phyloP scores from a whole-genome alignment of 2,888 invertebrate species.

The Metacarcinus magister region DNA sequence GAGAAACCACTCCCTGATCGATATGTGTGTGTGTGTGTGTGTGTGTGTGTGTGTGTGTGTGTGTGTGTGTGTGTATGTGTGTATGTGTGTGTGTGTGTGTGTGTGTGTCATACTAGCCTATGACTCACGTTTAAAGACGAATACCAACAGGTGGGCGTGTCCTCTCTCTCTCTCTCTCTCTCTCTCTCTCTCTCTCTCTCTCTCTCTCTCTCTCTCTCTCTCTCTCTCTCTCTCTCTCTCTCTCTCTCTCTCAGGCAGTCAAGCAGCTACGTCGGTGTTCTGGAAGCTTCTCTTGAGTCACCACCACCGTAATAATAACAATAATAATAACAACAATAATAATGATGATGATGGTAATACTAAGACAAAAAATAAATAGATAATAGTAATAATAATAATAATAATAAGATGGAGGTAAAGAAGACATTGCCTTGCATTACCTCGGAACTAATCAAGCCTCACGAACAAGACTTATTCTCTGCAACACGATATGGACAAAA shows the following conservation, averaged over 20 bases:
- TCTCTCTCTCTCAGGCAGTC: neutral
- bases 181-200: constrained; percentile 32
- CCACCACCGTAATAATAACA: too few species aligned
- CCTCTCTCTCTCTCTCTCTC: constrained; percentile 39
- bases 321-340: too few species aligned
- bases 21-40: neutral
- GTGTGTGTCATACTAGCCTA: neutral
- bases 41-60: neutral
- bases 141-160: constrained; percentile 27
- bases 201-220: constrained; percentile 26
- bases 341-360: too few species aligned
- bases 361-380: too few species aligned
- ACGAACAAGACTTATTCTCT: too few species aligned
- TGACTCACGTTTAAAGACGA: neutral
- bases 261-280: too few species aligned
- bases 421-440: too few species aligned
- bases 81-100: neutral
- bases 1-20: neutral
- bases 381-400: too few species aligned
- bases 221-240: constrained; percentile 26
- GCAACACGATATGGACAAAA: too few species aligned
- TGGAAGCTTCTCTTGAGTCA: too few species aligned
- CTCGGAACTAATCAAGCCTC: too few species aligned
- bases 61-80: neutral
- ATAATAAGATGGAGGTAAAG: too few species aligned